These are phyloP conservation scores for Synaphobranchus kaupii DNA, from an alignment of 2,797 vertebrate genomes.

Conservation along the genomic window DNA sequence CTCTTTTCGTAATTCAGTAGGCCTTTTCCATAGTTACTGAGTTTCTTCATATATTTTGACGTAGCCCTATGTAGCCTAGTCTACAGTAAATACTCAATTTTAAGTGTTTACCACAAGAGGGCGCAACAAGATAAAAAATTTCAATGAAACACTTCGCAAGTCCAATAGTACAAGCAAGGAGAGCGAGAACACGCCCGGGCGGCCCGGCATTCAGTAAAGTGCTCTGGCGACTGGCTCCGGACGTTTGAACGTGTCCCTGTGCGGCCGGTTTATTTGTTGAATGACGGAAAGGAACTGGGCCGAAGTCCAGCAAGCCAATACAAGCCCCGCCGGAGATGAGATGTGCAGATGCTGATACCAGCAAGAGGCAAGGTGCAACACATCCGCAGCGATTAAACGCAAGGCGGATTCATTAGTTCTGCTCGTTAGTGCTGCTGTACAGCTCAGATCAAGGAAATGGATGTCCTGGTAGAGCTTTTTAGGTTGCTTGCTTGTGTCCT, in stretches of 20 bases:
- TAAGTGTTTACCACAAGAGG: constrained; percentile 13
- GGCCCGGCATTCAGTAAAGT: not conserved
- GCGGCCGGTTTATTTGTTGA: constrained; percentile 40
- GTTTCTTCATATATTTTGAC: not conserved
- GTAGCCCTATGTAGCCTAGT: not conserved
- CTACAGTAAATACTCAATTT: not conserved
- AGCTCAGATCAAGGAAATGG: not conserved
- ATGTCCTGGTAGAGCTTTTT: not conserved
- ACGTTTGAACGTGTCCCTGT: constrained; percentile 56
- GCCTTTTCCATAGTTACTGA: not conserved
- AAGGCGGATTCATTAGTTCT: not conserved
- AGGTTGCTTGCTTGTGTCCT: not conserved
- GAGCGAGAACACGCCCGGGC: not conserved
- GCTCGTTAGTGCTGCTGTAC: not conserved
- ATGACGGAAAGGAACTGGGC: constrained; percentile 12
- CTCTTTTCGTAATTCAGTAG: not conserved
- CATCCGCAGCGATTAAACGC: not conserved
- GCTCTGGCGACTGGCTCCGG: constrained; percentile 46
- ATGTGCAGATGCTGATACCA: not conserved
- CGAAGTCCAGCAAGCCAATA: not conserved
- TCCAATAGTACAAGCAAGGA: not conserved
- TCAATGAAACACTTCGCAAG: not conserved
- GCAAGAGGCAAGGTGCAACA: not conserved
- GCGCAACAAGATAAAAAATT: constrained; percentile 5
- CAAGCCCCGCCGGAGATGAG: not conserved